Percentiles rank a stretch among this genome's conserved stretches.
Conservation (phyloP, 2,113 vertebrate genomes). For the Fregetta grallaria region DNA sequence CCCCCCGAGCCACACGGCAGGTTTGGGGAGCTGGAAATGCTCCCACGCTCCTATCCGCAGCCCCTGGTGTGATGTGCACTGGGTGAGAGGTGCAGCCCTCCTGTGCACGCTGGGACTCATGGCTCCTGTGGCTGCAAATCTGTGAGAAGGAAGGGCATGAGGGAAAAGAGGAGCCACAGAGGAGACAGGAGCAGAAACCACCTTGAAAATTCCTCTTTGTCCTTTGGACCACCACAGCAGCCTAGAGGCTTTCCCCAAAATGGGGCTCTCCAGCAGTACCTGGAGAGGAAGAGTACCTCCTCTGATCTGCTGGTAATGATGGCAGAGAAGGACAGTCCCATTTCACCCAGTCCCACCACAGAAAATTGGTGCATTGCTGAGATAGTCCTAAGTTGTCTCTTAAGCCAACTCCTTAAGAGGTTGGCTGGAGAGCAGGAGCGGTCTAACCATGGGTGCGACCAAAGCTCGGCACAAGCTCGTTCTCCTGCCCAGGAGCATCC, state of each 20-base stretch:
- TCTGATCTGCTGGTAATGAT: background rate
- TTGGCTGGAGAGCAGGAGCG: background rate
- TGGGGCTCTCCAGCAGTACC: background rate
- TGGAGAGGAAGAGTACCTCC: rapidly evolving
- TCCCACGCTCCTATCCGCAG: rapidly evolving
- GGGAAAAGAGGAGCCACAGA: background rate
- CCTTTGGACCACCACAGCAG: background rate
- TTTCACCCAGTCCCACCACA: no score
- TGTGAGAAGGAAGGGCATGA: background rate
- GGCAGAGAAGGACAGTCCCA: background rate
- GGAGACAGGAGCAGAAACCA: background rate
- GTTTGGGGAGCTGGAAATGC: background rate
- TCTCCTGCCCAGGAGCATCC: background rate
- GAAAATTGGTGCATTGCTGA: rapidly evolving
- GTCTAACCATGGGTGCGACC: rapidly evolving
- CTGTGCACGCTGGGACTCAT: rapidly evolving
- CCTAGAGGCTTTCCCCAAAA: background rate
- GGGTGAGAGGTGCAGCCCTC: background rate
- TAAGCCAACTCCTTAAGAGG: no score
- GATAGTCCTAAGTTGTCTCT: background rate
- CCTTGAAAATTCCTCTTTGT: background rate
- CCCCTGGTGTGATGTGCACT: rapidly evolving
- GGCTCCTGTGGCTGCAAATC: background rate
- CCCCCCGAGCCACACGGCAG: background rate
- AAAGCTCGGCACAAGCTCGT: rapidly evolving